Evolutionary conservation across 2,888 invertebrate genomes (phyloP).

Genomic region (Sicus ferrugineus): DNA sequence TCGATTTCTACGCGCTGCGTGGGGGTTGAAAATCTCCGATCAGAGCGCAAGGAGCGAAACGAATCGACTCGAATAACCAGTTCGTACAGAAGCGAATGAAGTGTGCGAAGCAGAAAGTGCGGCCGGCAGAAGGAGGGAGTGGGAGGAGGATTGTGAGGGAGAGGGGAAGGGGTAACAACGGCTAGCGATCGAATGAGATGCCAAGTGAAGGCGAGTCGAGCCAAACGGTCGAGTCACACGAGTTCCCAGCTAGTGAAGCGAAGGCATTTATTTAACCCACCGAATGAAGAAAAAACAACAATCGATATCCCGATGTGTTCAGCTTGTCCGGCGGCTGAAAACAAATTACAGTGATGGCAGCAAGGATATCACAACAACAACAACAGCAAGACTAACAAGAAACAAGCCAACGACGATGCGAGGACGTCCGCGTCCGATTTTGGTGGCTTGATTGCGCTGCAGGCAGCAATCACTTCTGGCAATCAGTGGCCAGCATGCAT

Average conservation of each 20-base stretch:
- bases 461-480: background rate
- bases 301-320: background rate
- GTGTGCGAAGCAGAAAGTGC: too few species aligned
- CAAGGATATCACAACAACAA: constrained; percentile 6
- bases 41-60: background rate
- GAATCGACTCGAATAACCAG: background rate
- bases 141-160: background rate
- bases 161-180: background rate
- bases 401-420: background rate
- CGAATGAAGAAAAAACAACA: background rate
- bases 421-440: background rate
- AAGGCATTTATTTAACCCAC: background rate
- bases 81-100: too few species aligned
- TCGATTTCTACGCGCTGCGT: background rate
- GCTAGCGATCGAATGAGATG: background rate
- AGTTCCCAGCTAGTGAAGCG: background rate
- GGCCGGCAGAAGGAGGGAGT: too few species aligned
- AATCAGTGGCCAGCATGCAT: constrained; percentile 13
- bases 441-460: background rate
- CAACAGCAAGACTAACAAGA: too few species aligned
- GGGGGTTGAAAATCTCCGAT: background rate
- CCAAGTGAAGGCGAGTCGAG: background rate
- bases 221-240: background rate
- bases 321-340: constrained; percentile 21
- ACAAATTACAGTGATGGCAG: constrained; percentile 22